These are phyloP conservation scores for Platichthys flesus DNA, from an alignment of 2,113 vertebrate species.

Conservation along the genomic window DNA sequence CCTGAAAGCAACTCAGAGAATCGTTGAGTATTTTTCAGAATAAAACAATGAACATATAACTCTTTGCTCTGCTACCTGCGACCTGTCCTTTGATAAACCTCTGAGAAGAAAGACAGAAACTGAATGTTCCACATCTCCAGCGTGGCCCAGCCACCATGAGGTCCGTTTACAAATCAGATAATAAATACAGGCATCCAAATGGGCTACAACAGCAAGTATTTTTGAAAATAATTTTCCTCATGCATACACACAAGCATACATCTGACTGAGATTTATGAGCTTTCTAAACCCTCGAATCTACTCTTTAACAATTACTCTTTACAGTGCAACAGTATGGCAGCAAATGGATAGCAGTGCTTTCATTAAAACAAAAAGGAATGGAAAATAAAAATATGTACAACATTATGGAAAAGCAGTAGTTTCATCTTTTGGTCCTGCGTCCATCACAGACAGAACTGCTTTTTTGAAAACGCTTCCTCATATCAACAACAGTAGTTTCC, in stretches of 20 bases:
- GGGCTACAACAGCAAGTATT: slow-evolving; percentile 67
- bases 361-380: slow-evolving; percentile 68
- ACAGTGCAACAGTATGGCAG: slow-evolving; percentile 82
- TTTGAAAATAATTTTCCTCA: slow-evolving; percentile 66
- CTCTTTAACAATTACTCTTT: slow-evolving; percentile 73
- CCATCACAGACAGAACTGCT: slow-evolving; percentile 72
- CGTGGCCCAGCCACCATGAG: slow-evolving; percentile 84
- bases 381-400: slow-evolving; percentile 80
- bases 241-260: slow-evolving; percentile 74
- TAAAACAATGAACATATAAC: slow-evolving; percentile 39
- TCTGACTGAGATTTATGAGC: slow-evolving; percentile 67
- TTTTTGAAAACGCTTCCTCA: slow-evolving; percentile 65
- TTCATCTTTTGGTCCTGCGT: slow-evolving; percentile 79
- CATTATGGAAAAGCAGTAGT: slow-evolving; percentile 75
- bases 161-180: slow-evolving; percentile 75
- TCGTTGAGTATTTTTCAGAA: slow-evolving; percentile 57
- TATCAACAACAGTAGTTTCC: slow-evolving; percentile 74
- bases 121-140: slow-evolving; percentile 65
- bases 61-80: slow-evolving; percentile 50
- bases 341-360: slow-evolving; percentile 83
- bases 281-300: slow-evolving; percentile 66
- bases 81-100: slow-evolving; percentile 74
- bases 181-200: slow-evolving; percentile 83
- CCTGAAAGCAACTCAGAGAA: slow-evolving; percentile 71
- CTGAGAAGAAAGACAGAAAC: slow-evolving; percentile 68